Percentiles rank a stretch among this genome's conserved stretches.
These are phyloP conservation scores for Antennarius striatus DNA, from an alignment of 2,113 vertebrate genomes.

Conservation along the genomic window DNA sequence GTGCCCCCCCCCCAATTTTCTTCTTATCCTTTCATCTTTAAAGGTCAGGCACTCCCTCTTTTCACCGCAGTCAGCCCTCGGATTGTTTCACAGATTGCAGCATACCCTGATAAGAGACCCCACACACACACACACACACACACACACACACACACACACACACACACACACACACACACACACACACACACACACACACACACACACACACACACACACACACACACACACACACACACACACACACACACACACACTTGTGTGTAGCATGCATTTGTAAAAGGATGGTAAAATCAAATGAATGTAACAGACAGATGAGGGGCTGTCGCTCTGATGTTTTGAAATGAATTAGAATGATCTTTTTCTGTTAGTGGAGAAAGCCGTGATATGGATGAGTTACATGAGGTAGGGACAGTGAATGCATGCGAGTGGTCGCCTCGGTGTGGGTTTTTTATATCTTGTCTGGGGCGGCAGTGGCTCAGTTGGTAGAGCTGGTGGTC, in stretches of 20 bases:
- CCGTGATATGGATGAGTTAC: not conserved
- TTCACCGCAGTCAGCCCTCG: conserved; percentile 36
- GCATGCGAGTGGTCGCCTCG: not conserved
- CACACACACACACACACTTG: not conserved
- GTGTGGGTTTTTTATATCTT: not conserved
- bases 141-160: not conserved
- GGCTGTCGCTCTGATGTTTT: conserved; percentile 20
- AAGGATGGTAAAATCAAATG: conserved; percentile 28
- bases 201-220: too few species aligned
- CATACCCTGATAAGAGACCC: conserved; percentile 38
- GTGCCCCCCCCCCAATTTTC: not conserved
- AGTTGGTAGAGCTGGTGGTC: too few species aligned
- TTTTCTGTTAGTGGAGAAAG: conserved; percentile 13
- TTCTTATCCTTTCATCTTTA: conserved; percentile 9
- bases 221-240: too few species aligned
- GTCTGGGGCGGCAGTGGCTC: not conserved
- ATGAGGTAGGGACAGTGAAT: conserved; percentile 4
- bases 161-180: conserved; percentile 14
- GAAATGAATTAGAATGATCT: conserved; percentile 58
- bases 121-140: conserved; percentile 20
- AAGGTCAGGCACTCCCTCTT: not conserved
- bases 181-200: conserved; percentile 7
- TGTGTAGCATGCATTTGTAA: conserved; percentile 1
- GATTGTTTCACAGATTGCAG: conserved; percentile 55
- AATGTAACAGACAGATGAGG: conserved; percentile 31